Evolutionary conservation across 2,113 vertebrate species (phyloP).

Genomic region (Ageneiosus marmoratus): DNA sequence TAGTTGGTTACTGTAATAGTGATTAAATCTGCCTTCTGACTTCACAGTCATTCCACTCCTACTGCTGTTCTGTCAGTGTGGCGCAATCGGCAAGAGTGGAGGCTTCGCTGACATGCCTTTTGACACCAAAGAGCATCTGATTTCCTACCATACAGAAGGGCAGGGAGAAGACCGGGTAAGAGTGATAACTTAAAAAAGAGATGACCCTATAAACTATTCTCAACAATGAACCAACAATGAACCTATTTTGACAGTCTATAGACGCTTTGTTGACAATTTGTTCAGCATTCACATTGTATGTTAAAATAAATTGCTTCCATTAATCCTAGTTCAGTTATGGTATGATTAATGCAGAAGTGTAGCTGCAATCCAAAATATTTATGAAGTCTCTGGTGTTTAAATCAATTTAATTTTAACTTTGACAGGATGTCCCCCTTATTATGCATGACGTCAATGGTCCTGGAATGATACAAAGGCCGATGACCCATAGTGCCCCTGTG

Average conservation of each 20-base stretch:
- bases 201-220: background rate
- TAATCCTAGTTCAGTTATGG: background rate
- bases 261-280: background rate
- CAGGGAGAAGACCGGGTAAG: constrained; percentile 83
- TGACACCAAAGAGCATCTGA: constrained; percentile 81
- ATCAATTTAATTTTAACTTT: background rate
- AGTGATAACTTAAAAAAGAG: background rate
- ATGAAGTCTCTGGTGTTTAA: background rate
- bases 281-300: background rate
- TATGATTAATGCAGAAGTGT: background rate
- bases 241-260: no score
- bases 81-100: constrained; percentile 58
- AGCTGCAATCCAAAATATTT: background rate
- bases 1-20: background rate
- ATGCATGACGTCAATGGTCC: constrained; percentile 14
- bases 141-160: constrained; percentile 83
- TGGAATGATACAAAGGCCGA: background rate
- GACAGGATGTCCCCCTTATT: constrained; percentile 61
- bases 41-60: constrained; percentile 80
- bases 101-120: constrained; percentile 64
- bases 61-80: constrained; percentile 74
- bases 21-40: constrained; percentile 7
- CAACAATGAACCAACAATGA: background rate
- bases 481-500: accelerated
- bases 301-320: background rate